Evolutionary conservation across 2,888 invertebrate species (phyloP).

Genomic region (Salticus scenicus): DNA sequence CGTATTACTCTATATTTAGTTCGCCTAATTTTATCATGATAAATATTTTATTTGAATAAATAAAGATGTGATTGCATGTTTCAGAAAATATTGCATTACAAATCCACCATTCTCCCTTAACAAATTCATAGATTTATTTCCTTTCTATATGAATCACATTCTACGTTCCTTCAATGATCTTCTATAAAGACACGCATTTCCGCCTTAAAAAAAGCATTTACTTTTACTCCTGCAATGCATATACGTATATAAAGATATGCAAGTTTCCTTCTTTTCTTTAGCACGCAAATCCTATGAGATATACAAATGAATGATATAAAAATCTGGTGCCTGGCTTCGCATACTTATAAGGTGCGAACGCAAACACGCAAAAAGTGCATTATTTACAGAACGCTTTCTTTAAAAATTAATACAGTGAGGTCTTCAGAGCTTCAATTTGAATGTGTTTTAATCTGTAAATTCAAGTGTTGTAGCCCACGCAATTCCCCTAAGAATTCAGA

Average conservation of each 20-base stretch:
- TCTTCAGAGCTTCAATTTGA: slow-evolving; percentile 23
- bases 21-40: too few species aligned
- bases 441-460: too few species aligned
- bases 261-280: neutral
- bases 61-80: neutral
- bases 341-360: slow-evolving; percentile 56
- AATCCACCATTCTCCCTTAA: neutral
- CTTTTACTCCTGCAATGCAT: neutral
- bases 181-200: neutral
- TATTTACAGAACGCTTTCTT: slow-evolving; percentile 52
- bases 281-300: slow-evolving; percentile 39
- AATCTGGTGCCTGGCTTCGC: slow-evolving; percentile 20
- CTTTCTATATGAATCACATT: neutral
- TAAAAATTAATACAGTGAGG: slow-evolving; percentile 28
- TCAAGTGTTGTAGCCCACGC: slow-evolving; percentile 51
- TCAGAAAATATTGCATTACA: neutral
- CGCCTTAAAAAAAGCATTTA: too few species aligned
- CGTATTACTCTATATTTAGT: too few species aligned
- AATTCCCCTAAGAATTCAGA: slow-evolving; percentile 17
- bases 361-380: slow-evolving; percentile 42
- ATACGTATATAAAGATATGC: neutral
- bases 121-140: neutral
- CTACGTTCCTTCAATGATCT: neutral
- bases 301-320: slow-evolving; percentile 18
- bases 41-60: neutral